A percentile compares a stretch with the other conserved stretches of the same genome.
Conservation (phyloP, 1,140 invertebrate species). For the Notospermus geniculatus region DNA sequence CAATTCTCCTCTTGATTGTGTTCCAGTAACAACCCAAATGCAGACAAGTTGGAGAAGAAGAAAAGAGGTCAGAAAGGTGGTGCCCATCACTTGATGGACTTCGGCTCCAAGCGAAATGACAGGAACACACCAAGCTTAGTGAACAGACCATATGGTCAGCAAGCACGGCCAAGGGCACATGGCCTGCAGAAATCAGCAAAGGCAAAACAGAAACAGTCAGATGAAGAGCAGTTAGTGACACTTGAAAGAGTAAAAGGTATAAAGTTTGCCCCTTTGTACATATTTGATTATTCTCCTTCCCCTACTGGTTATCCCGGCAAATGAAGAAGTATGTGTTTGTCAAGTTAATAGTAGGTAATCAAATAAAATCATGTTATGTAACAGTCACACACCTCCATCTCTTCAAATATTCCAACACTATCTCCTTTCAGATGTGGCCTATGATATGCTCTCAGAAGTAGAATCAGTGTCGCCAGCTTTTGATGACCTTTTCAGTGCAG, state of each 20-base stretch:
- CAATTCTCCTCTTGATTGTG: constrained; percentile 5
- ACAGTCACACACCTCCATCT: too few relatives aligned
- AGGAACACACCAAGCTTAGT: constrained; percentile 23
- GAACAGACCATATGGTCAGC: neutral
- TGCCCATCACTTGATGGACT: constrained; percentile 27
- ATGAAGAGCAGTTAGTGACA: neutral
- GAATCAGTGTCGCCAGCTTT: constrained; percentile 35
- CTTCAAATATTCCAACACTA: too few relatives aligned
- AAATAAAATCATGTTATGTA: neutral
- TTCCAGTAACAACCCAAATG: constrained; percentile 41
- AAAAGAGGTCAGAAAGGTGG: constrained; percentile 23
- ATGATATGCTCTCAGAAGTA: constrained; percentile 35
- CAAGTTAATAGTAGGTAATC: constrained; percentile 6
- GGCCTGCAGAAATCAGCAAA: constrained; percentile 4
- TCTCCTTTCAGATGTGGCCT: constrained; percentile 35
- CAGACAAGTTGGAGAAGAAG: constrained; percentile 41
- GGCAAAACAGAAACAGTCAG: constrained; percentile 6
- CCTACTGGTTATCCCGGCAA: too few relatives aligned
- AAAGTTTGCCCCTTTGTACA: too few relatives aligned
- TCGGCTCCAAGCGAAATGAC: constrained; percentile 36
- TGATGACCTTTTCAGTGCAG: constrained; percentile 41
- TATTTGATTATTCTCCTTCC: too few relatives aligned
- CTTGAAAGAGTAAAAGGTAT: neutral
- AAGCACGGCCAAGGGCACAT: neutral
- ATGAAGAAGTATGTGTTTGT: too few relatives aligned